Percentiles rank a stretch among this genome's conserved stretches.
Evolutionary conservation across 2,797 vertebrate species (phyloP).

Genomic region (Periparus ater): DNA sequence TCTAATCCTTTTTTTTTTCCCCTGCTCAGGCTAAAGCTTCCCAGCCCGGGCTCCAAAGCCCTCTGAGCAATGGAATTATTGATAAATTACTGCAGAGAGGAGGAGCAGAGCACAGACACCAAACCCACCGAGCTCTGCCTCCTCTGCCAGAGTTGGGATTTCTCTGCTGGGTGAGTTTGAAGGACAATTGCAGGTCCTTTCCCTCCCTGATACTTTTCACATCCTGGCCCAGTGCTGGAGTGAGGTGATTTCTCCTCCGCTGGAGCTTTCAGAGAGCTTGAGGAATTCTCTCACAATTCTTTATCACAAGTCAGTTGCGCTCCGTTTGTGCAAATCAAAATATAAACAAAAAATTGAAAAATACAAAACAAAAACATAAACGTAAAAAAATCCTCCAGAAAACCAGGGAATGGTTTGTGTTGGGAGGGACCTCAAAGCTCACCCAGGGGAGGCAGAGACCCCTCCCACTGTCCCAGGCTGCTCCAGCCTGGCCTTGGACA

Average conservation of each 20-base stretch:
- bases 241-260: neutral
- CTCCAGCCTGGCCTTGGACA: neutral
- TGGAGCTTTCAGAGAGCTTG: neutral
- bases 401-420: neutral
- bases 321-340: neutral
- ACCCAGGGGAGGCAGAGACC: too few species aligned
- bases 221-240: neutral
- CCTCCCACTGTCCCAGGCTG: fast-evolving
- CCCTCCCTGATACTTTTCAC: neutral
- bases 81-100: constrained; percentile 20
- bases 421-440: neutral
- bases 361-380: neutral
- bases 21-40: constrained; percentile 10
- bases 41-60: neutral
- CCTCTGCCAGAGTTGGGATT: neutral
- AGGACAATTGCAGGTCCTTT: neutral
- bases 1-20: neutral
- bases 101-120: neutral
- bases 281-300: neutral
- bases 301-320: neutral
- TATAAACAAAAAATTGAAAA: fast-evolving
- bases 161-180: neutral
- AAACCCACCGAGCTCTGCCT: constrained; percentile 3
- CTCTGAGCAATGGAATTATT: constrained; percentile 44
- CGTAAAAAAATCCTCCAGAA: neutral